A percentile compares a stretch with the other conserved stretches of the same genome.
Conservation (phyloP, 2,888 invertebrate genomes). For the Lepidochitona cinerea region DNA sequence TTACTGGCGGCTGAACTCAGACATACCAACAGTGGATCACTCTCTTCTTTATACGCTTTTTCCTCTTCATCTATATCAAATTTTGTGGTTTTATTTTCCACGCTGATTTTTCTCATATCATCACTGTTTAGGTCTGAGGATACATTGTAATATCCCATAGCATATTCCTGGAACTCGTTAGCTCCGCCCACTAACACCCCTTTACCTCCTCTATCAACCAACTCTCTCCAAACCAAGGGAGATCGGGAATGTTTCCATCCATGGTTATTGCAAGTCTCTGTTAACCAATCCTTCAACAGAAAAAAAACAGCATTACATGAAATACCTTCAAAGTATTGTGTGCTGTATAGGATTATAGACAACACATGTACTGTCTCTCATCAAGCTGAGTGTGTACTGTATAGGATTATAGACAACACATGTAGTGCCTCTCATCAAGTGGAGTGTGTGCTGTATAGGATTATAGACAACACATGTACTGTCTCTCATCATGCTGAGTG, state of each 20-base stretch:
- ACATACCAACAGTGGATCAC: constrained; percentile 62
- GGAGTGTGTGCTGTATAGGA: too few species aligned
- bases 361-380: too few species aligned
- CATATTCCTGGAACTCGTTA: constrained; percentile 70
- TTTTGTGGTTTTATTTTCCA: constrained; percentile 62
- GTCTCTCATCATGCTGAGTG: too few species aligned
- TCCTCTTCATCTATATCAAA: constrained; percentile 57
- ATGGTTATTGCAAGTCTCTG: constrained; percentile 53
- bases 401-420: too few species aligned
- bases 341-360: background rate
- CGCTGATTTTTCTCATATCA: constrained; percentile 60
- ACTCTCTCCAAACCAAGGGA: constrained; percentile 70
- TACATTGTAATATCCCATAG: constrained; percentile 66
- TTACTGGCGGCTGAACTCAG: constrained; percentile 62
- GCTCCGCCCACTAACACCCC: constrained; percentile 69
- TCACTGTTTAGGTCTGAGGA: constrained; percentile 57
- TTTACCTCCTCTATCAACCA: constrained; percentile 70
- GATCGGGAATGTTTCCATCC: constrained; percentile 67
- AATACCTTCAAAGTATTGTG: too few species aligned
- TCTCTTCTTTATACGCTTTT: constrained; percentile 37
- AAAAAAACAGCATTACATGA: background rate
- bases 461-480: too few species aligned
- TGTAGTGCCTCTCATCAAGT: too few species aligned
- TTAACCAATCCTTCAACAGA: constrained; percentile 59
- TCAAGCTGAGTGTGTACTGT: too few species aligned